Conservation (phyloP, 2,113 vertebrate species). For the Anoura caudifer region DNA sequence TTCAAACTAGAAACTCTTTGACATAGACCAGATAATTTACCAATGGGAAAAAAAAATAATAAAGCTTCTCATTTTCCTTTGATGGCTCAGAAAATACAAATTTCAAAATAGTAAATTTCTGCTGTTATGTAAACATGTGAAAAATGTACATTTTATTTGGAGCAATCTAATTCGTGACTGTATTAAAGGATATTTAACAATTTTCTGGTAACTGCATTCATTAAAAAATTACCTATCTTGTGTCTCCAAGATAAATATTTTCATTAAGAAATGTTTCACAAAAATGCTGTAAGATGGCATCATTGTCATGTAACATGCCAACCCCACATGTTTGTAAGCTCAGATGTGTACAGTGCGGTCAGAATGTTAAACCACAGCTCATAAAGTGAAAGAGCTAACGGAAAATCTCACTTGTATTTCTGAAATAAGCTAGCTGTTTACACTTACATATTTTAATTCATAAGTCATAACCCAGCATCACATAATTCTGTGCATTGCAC, state of each 20-base stretch:
- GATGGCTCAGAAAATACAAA: background rate
- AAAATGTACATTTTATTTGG: background rate
- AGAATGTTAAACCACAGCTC: constrained; percentile 57
- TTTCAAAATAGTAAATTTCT: background rate
- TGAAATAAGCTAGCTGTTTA: constrained; percentile 53
- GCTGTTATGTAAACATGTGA: background rate
- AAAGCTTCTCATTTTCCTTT: background rate
- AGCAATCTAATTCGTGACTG: background rate
- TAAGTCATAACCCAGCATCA: constrained; percentile 15
- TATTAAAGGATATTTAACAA: background rate
- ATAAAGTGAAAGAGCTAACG: constrained; percentile 60
- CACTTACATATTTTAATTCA: constrained; percentile 28
- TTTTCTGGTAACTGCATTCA: background rate
- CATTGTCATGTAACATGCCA: constrained; percentile 43
- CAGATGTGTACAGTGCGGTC: constrained; percentile 49
- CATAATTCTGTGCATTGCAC: background rate
- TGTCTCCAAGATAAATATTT: constrained; percentile 63
- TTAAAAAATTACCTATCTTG: background rate
- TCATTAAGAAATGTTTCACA: background rate
- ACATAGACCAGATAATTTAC: constrained; percentile 1
- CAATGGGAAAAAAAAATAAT: background rate
- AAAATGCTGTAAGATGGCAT: constrained; percentile 9
- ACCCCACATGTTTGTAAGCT: constrained; percentile 27
- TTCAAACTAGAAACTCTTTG: background rate
- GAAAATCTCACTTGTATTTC: constrained; percentile 69